Base-by-base conservation (phyloP, 2,888 invertebrate genomes). In the Eilema caniola region DNA sequence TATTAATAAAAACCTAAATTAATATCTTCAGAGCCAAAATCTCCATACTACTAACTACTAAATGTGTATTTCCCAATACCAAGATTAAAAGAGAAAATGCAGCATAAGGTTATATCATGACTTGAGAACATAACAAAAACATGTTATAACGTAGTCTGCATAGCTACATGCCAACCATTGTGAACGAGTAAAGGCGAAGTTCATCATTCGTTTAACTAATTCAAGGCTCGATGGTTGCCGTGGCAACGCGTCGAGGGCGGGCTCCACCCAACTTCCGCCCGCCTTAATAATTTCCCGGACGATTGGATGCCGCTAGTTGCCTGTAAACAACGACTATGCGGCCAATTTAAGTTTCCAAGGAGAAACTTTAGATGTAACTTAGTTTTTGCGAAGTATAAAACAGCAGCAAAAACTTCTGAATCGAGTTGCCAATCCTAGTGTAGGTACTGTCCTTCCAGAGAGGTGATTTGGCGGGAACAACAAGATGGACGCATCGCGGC, bases 161-260 rank as follows among this genome's bases (percentile, higher is more conserved):
- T 28, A 64, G 28, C 16, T 28, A 47, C 33, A 31, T 80, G 70
- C 71, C 71, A 86, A 84, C 85, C 85, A 83, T 82, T 76, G 78
- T 76, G 77, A 83, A 81, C 76, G 75, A 82, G 71, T 78, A 83
- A 83, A 86, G 89, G 90, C 85, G 84, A 88, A 88, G 88, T 91
- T 89, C 89, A 91, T 91, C 89, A 91, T 90, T 89, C 90, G 89
- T 88, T 87, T 91, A 92, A 93, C 90, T 91, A 92, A 93, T 93
- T 91, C 93, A 91, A 86, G 81, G 86, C 88, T 86, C 83, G 81
- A 83, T 74, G 82, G 92, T 94, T 80, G 81, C 86, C 88, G 91
- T 91, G 83, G 90, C 85, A 88, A 93, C 94, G 88, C 85, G 81
- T 82, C 75, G 85, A 87, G 86, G 87, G 86, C 84, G 86, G 82